phyloP scores from a whole-genome alignment of 2,797 vertebrate species.

The Clarias fuscus region DNA sequence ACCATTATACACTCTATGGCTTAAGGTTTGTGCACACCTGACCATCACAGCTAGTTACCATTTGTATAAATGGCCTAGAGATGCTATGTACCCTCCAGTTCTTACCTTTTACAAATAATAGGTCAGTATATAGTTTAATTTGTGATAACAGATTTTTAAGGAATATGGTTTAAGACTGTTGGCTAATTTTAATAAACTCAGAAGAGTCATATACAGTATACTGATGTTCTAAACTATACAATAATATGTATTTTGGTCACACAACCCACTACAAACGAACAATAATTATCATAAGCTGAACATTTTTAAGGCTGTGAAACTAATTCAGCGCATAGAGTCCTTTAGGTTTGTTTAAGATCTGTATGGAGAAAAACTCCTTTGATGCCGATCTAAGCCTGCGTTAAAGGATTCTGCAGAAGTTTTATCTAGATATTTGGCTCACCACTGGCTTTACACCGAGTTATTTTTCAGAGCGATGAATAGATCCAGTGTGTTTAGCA shows the following conservation, averaged over 20 bases:
- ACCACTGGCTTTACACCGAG: background rate
- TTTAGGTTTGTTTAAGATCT: background rate
- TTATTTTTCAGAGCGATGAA: conserved; percentile 4
- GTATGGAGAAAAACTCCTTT: background rate
- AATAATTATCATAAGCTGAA: background rate
- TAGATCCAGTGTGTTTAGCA: background rate
- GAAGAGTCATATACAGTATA: too few relatives aligned
- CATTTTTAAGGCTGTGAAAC: background rate
- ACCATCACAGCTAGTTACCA: background rate
- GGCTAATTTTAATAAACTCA: too few relatives aligned
- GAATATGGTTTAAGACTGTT: too few relatives aligned
- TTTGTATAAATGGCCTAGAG: background rate
- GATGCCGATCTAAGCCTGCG: background rate
- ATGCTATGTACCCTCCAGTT: background rate
- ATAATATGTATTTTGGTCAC: background rate
- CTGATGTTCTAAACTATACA: background rate
- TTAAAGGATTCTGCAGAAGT: conserved; percentile 1
- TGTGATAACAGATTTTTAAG: too few relatives aligned
- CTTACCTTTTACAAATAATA: too few relatives aligned
- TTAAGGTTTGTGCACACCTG: background rate
- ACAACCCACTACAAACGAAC: background rate
- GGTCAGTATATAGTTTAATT: too few relatives aligned
- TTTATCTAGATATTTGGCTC: background rate
- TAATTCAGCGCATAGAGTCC: background rate
- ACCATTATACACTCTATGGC: background rate